Percentiles rank a stretch among this genome's conserved stretches.
Conservation (phyloP, 2,113 vertebrate species). For the Limnothrissa miodon region DNA sequence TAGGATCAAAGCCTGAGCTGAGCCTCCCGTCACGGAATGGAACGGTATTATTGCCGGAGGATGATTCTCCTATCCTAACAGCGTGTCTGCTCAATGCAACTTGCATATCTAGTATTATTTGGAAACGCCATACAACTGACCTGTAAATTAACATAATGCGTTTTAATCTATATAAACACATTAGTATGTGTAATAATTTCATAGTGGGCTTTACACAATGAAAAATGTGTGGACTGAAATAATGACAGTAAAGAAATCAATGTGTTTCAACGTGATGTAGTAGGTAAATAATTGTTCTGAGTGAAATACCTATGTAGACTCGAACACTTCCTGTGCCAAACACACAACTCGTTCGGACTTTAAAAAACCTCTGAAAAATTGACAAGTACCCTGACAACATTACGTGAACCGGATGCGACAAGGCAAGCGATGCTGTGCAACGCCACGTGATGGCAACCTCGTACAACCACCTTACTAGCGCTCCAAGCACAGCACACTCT, state of each 20-base stretch:
- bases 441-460: slow-evolving; percentile 67
- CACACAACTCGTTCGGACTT: not conserved
- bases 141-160: not conserved
- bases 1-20: slow-evolving; percentile 48
- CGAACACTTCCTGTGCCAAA: not conserved
- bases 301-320: not conserved
- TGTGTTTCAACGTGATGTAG: not conserved
- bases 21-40: slow-evolving; percentile 37
- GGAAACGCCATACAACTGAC: not conserved
- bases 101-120: not conserved
- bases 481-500: not conserved
- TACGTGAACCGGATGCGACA: not conserved
- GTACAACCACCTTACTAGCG: slow-evolving; percentile 51
- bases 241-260: not conserved
- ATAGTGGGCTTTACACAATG: not conserved
- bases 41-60: slow-evolving; percentile 26
- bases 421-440: slow-evolving; percentile 29
- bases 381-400: not conserved
- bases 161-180: not conserved
- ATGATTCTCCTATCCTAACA: slow-evolving; percentile 30
- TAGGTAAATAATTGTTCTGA: not conserved
- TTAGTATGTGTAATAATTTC: not conserved
- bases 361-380: not conserved
- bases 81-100: not conserved
- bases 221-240: not conserved